These are phyloP conservation scores for Chloroclystis v-ata DNA, from an alignment of 2,888 invertebrate genomes.

Conservation along the genomic window DNA sequence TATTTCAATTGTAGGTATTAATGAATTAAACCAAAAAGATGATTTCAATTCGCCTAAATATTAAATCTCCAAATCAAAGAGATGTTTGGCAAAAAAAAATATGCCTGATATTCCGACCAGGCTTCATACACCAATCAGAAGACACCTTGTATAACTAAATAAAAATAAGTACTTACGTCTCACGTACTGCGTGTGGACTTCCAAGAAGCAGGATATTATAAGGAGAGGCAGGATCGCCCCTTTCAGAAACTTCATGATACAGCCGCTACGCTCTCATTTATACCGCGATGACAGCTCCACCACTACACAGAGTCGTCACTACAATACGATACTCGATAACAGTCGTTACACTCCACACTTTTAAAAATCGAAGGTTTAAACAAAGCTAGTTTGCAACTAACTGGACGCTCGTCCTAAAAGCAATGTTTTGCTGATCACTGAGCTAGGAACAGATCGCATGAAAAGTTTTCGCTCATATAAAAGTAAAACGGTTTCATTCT, in stretches of 20 bases:
- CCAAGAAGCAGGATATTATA: conserved; percentile 31
- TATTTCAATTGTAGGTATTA: too few relatives aligned
- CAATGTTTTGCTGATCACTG: too few relatives aligned
- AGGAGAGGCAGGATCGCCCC: conserved; percentile 50
- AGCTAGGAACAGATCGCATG: too few relatives aligned
- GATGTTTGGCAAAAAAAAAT: too few relatives aligned
- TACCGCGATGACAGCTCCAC: conserved; percentile 25
- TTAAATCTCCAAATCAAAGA: too few relatives aligned
- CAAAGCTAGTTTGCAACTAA: too few relatives aligned
- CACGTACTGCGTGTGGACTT: conserved; percentile 41
- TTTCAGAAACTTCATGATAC: conserved; percentile 47
- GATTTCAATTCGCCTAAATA: too few relatives aligned
- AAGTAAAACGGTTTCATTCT: too few relatives aligned
- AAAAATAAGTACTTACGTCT: conserved; percentile 54
- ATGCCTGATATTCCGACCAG: too few relatives aligned
- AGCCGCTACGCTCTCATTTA: conserved; percentile 41
- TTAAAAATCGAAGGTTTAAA: conserved; percentile 17
- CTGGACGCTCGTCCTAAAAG: too few relatives aligned
- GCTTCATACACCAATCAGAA: background rate
- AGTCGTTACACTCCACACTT: conserved; percentile 36
- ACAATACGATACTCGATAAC: conserved; percentile 14
- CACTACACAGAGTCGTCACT: conserved; percentile 31
- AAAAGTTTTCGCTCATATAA: too few relatives aligned
- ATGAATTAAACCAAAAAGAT: too few relatives aligned
- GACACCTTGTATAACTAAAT: background rate